Base-by-base conservation (phyloP, 2,797 vertebrate species). In the Mormyrops attenuatus region DNA sequence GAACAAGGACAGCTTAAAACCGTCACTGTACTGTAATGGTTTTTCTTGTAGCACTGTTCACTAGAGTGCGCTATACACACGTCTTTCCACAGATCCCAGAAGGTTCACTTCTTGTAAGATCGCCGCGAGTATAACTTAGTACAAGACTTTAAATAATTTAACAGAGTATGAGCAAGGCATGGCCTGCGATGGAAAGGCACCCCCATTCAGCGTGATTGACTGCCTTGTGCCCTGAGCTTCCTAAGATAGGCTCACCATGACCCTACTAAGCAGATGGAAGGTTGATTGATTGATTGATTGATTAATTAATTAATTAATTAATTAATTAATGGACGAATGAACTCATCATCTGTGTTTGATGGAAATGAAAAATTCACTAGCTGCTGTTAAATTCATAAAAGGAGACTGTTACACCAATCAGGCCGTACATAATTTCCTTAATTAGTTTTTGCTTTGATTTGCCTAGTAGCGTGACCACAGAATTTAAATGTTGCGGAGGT, bases 341-440 rank as follows among this genome's bases (percentile, higher is more conserved):
- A 73, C 1, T 20, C 7, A 82, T 9, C 7, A 17, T 82, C 77
- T 82, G 77, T 47, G 38, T 44, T 47, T 82, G 77, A 82, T 47
- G 41, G 77, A 20, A n/a, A 47, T 82, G n/a, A 47, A 41, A 44
- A 82, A 20, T 47, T n/a, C 41, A 47, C 73, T 80, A 47, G 20
- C 41, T 82, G 41, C 77, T 82, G 77, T 82, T 82, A n/a, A n/a
- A 82, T 82, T 47, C 77, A 44, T 80, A n/a, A n/a, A 47, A n/a
- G 3, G 13, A 80, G 2, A 41, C 41, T 82, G 41, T 82, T 47
- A 2, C 38, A n/a, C 77, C 77, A 82, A 13, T 44, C 77, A 82
- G 77, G 20, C 41, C 41, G 17, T 44, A 82, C 41, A 82, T 82
- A n/a, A 47, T 41, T 80, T 44, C 77, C 30, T 38, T 17, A 17